A percentile compares a stretch with the other conserved stretches of the same genome.
Evolutionary conservation across 2,888 invertebrate genomes (phyloP).

Genomic region (Bugulina stolonifera): DNA sequence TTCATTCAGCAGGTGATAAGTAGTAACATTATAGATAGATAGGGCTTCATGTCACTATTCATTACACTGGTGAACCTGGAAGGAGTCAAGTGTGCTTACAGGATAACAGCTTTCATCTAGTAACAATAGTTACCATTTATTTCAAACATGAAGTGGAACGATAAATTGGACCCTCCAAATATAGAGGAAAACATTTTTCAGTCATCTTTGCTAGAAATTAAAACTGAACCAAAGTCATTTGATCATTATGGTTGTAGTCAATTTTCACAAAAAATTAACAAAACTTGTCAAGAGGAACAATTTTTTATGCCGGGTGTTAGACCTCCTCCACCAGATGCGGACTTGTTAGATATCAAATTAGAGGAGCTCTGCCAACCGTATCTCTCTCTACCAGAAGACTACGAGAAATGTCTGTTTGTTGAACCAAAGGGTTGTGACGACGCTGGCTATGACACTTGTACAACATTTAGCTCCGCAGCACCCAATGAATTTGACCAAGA

Average conservation of each 20-base stretch:
- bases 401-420: neutral
- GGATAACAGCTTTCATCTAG: too few relatives aligned
- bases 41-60: neutral
- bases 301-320: neutral
- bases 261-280: neutral
- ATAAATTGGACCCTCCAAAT: neutral
- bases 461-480: conserved; percentile 1
- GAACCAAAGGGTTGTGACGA: conserved; percentile 14
- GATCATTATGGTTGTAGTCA: neutral
- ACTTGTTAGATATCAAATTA: neutral
- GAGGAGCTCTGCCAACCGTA: neutral
- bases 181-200: neutral
- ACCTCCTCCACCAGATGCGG: neutral
- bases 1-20: too few relatives aligned
- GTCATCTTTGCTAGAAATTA: neutral
- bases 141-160: conserved; percentile 18
- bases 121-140: neutral
- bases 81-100: too few relatives aligned
- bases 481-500: conserved; percentile 1
- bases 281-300: neutral
- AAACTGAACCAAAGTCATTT: neutral
- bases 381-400: neutral
- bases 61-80: too few relatives aligned
- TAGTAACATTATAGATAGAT: too few relatives aligned
- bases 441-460: conserved; percentile 13